Conservation (phyloP, 2,888 invertebrate genomes). For the Perithous albicinctus region DNA sequence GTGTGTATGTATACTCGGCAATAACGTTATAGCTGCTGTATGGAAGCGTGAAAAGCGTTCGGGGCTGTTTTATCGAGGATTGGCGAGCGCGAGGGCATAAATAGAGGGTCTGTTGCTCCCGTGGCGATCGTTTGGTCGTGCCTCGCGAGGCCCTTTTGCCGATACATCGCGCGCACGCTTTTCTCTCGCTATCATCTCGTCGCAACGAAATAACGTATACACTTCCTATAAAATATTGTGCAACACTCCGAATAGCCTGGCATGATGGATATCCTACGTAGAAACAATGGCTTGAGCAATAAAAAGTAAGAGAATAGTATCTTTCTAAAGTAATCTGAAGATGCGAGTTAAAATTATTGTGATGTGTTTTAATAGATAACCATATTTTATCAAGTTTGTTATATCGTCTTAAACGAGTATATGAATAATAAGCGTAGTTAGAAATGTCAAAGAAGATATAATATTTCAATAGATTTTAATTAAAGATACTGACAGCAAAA, state of each 20-base stretch:
- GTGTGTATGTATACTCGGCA: conserved; percentile 46
- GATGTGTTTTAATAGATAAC: neutral
- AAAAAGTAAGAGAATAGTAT: neutral
- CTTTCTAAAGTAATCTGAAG: neutral
- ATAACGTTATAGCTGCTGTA: conserved; percentile 59
- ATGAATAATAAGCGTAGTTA: too few relatives aligned
- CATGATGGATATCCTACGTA: conserved; percentile 31
- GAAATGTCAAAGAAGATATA: too few relatives aligned
- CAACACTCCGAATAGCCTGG: conserved; percentile 2
- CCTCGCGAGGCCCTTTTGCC: conserved; percentile 71
- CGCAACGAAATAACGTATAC: conserved; percentile 37
- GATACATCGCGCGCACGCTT: conserved; percentile 65
- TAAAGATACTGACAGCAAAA: too few relatives aligned
- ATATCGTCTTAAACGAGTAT: neutral
- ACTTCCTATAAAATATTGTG: conserved; percentile 57
- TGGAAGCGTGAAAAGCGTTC: conserved; percentile 59
- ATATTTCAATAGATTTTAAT: too few relatives aligned
- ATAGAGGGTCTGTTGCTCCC: conserved; percentile 77
- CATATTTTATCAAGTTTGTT: neutral
- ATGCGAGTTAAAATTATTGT: neutral
- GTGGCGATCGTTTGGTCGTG: conserved; percentile 77
- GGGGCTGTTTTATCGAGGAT: conserved; percentile 68
- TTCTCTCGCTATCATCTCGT: conserved; percentile 56
- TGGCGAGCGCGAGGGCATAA: conserved; percentile 70
- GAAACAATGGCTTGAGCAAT: conserved; percentile 1